phyloP scores from a whole-genome alignment of 2,888 invertebrate species.

The Pachliopta kotzebuea region DNA sequence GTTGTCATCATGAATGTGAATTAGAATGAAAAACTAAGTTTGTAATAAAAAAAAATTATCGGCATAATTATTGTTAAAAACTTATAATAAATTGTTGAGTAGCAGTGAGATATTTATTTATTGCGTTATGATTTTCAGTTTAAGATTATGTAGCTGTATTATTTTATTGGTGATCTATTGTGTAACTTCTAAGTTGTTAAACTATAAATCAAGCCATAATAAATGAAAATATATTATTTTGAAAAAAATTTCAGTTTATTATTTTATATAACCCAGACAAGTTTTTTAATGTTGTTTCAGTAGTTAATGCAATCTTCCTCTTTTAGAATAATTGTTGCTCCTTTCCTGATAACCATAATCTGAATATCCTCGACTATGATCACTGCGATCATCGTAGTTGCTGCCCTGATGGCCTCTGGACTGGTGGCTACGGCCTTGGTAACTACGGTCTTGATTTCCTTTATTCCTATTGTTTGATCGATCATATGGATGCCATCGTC shows the following conservation, averaged over 20 bases:
- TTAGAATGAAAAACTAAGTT: conserved; percentile 54
- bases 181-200: conserved; percentile 79
- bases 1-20: conserved; percentile 56
- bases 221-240: conserved; percentile 80
- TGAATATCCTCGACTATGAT: conserved; percentile 5
- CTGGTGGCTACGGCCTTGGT: conserved; percentile 38
- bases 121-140: conserved; percentile 67
- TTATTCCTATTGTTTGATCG: conserved; percentile 39
- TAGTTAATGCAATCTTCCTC: conserved; percentile 5
- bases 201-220: conserved; percentile 81
- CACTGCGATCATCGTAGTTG: conserved; percentile 18
- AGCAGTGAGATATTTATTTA: conserved; percentile 77
- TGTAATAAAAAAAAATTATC: conserved; percentile 58
- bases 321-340: conserved; percentile 4
- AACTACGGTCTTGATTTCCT: conserved; percentile 36
- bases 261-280: conserved; percentile 27
- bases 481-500: conserved; percentile 46
- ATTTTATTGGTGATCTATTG: conserved; percentile 76
- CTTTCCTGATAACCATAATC: conserved; percentile 4
- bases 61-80: conserved; percentile 78
- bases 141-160: conserved; percentile 74
- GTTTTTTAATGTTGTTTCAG: not conserved
- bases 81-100: conserved; percentile 74
- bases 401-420: conserved; percentile 26
- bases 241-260: conserved; percentile 56